phyloP scores from a whole-genome alignment of 2,113 vertebrate species.

The Puffinus mauretanicus region DNA sequence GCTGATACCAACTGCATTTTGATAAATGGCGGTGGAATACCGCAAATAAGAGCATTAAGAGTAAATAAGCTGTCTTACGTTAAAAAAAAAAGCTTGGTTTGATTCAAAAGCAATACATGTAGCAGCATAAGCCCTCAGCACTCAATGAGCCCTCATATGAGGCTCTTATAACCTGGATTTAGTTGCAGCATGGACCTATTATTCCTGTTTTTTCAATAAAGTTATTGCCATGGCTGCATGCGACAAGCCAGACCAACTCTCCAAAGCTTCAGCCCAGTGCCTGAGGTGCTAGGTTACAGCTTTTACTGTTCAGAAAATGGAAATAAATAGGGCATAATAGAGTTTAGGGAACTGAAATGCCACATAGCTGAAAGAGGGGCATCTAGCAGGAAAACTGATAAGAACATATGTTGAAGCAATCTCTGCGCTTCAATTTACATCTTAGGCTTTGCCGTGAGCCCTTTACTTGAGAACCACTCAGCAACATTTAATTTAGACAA shows the following conservation, averaged over 20 bases:
- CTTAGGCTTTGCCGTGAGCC: not conserved
- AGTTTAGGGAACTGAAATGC: not conserved
- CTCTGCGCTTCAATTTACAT: not conserved
- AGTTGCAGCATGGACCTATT: not conserved
- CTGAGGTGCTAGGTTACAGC: not conserved
- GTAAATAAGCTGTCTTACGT: not conserved
- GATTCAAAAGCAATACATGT: not conserved
- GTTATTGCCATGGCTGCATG: not conserved
- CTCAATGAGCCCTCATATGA: not conserved
- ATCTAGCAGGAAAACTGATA: not conserved
- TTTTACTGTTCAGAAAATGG: constrained; percentile 6
- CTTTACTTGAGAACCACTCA: not conserved
- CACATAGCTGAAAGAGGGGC: not conserved
- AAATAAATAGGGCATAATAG: constrained; percentile 22
- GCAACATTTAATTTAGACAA: not conserved
- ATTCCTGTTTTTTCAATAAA: not conserved
- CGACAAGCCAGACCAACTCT: not conserved
- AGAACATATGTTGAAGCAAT: not conserved
- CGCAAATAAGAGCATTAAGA: not conserved
- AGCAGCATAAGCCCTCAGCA: not conserved
- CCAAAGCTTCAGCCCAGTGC: not conserved
- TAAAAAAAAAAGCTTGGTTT: not conserved
- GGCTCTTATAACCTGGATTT: not conserved
- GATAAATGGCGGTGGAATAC: not conserved
- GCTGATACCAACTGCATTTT: not conserved